Evolutionary conservation across 2,797 vertebrate species (phyloP), one percentile per base, ranked within the genome.

Genomic region (Ataeniobius toweri): DNA sequence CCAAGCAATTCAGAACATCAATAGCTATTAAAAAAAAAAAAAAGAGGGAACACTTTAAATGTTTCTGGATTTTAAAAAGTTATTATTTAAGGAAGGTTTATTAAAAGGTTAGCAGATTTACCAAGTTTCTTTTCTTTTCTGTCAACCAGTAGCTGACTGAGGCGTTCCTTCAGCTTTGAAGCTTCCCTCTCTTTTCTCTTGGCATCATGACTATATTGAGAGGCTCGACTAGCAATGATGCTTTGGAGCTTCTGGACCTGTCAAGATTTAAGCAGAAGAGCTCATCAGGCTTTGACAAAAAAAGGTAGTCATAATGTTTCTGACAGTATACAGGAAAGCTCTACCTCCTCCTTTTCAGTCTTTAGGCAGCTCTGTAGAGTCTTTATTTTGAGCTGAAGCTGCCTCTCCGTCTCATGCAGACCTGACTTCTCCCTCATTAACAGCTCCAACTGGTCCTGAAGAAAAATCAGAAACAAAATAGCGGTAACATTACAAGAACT

Each of bases 321-420:
- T 59, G 6, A 28, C 56, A 59, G n/a, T 14, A 53, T 16, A 26
- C 24, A 16, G 22, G 13, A 0, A 75, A 48, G 24, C 13, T 46
- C 90, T 91, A 98, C 98, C 96, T 99, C 98, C 74, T 99, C 97
- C 87, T 99, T 99, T 85, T 99, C 98, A 48, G 96, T 98, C 94
- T 98, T 99, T 80, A 99, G 95, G 85, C 97, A 96, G 89, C 96
- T 97, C 87, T 98, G 97, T 82, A 99, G 91, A 84, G 96, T 98
- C 90, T 97, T 96, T 72, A 98, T 97, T 93, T 98, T 99, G 85
- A 96, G 96, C 55, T 97, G 98, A 3, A 98, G 92, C 87, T 99
- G 98, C 80, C 98, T 94, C 83, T 99, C 98, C 12, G 95, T 96
- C 91, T 99, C 98, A 59, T 97, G 97, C 61, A 98, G 95, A 58